These are phyloP conservation scores for Cartodere bifasciata DNA, from an alignment of 2,888 invertebrate genomes.

Conservation along the genomic window DNA sequence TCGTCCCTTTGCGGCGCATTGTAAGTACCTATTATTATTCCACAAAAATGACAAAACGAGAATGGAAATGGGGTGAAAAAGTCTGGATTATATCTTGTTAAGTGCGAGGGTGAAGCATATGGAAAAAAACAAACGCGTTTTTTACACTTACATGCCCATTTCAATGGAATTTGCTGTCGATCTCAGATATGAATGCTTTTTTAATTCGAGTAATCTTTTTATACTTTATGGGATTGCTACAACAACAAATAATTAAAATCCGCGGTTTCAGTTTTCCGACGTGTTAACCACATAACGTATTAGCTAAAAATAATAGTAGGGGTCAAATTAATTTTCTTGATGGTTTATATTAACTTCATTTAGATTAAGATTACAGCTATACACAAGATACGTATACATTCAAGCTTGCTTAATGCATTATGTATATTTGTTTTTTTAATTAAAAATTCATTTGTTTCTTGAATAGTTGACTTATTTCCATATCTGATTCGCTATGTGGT, in stretches of 20 bases:
- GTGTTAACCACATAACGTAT: too few relatives aligned
- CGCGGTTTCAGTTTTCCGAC: too few relatives aligned
- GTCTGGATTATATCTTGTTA: constrained; percentile 24
- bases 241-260: too few relatives aligned
- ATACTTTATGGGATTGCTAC: too few relatives aligned
- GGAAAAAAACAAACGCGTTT: too few relatives aligned
- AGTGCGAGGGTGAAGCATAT: constrained; percentile 14
- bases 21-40: constrained; percentile 27
- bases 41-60: constrained; percentile 30
- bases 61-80: constrained; percentile 31
- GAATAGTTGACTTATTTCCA: constrained; percentile 31
- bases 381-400: constrained; percentile 5
- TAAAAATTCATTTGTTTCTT: constrained; percentile 29
- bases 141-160: too few relatives aligned
- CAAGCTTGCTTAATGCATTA: constrained; percentile 22
- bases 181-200: too few relatives aligned
- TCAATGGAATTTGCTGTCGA: too few relatives aligned
- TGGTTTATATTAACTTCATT: too few relatives aligned
- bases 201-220: too few relatives aligned
- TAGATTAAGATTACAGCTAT: constrained; percentile 7
- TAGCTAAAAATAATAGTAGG: too few relatives aligned
- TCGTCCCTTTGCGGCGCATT: constrained; percentile 26
- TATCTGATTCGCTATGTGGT: constrained; percentile 31
- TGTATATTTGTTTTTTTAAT: constrained; percentile 29
- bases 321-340: too few relatives aligned